A percentile compares a stretch with the other conserved stretches of the same genome.
Evolutionary conservation across 2,888 invertebrate genomes (phyloP).

Genomic region (Macrosiphum euphorbiae): DNA sequence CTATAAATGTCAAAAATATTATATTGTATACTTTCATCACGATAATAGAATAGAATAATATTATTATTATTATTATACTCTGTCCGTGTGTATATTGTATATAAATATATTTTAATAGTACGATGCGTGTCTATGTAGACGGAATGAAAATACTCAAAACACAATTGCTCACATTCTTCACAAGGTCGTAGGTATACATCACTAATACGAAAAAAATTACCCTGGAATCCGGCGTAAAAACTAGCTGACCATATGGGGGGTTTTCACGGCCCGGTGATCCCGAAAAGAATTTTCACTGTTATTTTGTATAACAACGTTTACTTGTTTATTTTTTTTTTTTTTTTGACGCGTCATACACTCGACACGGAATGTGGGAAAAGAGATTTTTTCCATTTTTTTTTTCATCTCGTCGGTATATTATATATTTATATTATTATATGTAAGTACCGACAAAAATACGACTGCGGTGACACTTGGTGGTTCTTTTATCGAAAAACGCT

Average conservation of each 20-base stretch:
- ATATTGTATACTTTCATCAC: not conserved
- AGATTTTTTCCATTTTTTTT: not conserved
- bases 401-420: not conserved
- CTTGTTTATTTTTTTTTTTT: not conserved
- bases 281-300: constrained; percentile 60
- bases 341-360: not conserved
- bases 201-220: constrained; percentile 54
- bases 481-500: not conserved
- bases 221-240: constrained; percentile 35
- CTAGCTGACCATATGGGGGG: not conserved
- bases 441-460: not conserved
- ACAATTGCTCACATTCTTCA: constrained; percentile 38
- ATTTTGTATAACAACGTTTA: constrained; percentile 18
- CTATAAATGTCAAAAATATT: not conserved
- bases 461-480: not conserved
- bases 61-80: not conserved
- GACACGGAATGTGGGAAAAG: constrained; percentile 57
- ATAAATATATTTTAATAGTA: not conserved
- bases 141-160: constrained; percentile 1
- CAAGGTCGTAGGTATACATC: constrained; percentile 31
- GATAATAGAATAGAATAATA: not conserved
- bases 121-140: not conserved
- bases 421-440: not conserved
- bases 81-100: not conserved
- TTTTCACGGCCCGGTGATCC: constrained; percentile 54